Percentiles rank a stretch among this genome's conserved stretches.
phyloP scores from a whole-genome alignment of 2,113 vertebrate genomes.

The Oncorhynchus kisutch region DNA sequence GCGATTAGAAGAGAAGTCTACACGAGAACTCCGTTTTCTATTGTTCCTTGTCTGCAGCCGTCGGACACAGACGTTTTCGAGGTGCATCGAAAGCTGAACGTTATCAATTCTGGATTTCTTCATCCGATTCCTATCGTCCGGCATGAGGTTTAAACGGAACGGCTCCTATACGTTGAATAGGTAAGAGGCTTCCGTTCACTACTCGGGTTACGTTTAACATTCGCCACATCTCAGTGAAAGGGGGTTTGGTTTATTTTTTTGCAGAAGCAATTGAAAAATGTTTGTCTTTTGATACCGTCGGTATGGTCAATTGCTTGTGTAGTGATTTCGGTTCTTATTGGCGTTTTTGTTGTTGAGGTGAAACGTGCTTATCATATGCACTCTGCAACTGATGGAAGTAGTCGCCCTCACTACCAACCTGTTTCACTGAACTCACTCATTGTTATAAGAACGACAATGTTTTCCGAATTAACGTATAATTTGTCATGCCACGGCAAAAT shows the following conservation, averaged over 20 bases:
- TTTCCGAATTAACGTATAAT: too few species aligned
- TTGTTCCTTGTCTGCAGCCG: constrained; percentile 22
- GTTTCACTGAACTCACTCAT: background rate
- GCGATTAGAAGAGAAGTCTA: constrained; percentile 23
- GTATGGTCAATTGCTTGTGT: too few species aligned
- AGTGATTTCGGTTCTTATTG: too few species aligned
- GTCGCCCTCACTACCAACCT: background rate
- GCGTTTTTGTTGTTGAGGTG: too few species aligned
- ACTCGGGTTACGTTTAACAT: too few species aligned
- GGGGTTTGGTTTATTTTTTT: too few species aligned
- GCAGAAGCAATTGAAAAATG: too few species aligned
- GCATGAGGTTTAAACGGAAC: constrained; percentile 74
- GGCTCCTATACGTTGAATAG: constrained; percentile 71
- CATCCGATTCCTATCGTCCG: constrained; percentile 70
- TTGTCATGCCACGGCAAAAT: too few species aligned
- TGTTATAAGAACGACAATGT: background rate
- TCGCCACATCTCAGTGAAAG: too few species aligned
- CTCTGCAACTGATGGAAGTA: too few species aligned
- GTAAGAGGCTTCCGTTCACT: constrained; percentile 42
- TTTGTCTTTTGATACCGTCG: too few species aligned
- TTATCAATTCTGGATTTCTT: constrained; percentile 72
- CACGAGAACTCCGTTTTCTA: constrained; percentile 28
- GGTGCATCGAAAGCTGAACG: constrained; percentile 33
- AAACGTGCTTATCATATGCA: too few species aligned
- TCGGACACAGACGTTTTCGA: constrained; percentile 10